Conservation (phyloP, 2,797 vertebrate genomes). For the Etheostoma perlongum region DNA sequence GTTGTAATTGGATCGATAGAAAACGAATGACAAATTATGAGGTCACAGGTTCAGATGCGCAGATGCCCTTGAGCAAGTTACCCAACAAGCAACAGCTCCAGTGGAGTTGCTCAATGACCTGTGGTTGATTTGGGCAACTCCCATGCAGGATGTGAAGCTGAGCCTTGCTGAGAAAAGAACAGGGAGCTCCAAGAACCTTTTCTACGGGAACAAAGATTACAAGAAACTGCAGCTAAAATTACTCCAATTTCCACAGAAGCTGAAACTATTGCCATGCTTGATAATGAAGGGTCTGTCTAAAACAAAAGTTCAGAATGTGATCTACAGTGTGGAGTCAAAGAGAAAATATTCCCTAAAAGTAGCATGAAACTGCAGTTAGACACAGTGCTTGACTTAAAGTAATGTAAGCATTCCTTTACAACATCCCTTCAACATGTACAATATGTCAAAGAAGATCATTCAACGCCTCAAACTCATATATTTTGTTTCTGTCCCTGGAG, state of each 20-base stretch:
- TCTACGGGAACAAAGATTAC: constrained; percentile 39
- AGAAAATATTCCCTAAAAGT: constrained; percentile 12
- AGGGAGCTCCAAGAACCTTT: constrained; percentile 34
- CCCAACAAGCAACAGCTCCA: constrained; percentile 28
- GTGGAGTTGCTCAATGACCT: constrained; percentile 59
- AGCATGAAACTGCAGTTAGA: neutral
- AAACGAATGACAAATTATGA: constrained; percentile 9
- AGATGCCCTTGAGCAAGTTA: constrained; percentile 42
- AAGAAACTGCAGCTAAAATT: constrained; percentile 40
- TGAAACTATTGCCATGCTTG: constrained; percentile 18
- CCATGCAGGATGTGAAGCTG: constrained; percentile 38
- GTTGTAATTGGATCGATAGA: constrained; percentile 5
- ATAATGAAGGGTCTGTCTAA: constrained; percentile 1
- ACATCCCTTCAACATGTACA: neutral
- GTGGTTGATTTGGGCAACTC: constrained; percentile 54
- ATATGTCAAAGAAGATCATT: constrained; percentile 25
- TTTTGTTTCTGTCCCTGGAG: constrained; percentile 35
- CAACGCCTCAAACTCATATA: constrained; percentile 7
- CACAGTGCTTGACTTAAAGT: neutral
- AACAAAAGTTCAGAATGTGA: constrained; percentile 5
- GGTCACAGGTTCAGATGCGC: constrained; percentile 34
- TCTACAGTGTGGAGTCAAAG: neutral
- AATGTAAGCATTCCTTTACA: constrained; percentile 11
- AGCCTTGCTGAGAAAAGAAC: constrained; percentile 40
- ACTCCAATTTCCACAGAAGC: constrained; percentile 25